Percentiles rank a stretch among this genome's conserved stretches.
These are phyloP conservation scores for Peromyscus leucopus DNA, from an alignment of 2,113 vertebrate genomes.

Conservation along the genomic window DNA sequence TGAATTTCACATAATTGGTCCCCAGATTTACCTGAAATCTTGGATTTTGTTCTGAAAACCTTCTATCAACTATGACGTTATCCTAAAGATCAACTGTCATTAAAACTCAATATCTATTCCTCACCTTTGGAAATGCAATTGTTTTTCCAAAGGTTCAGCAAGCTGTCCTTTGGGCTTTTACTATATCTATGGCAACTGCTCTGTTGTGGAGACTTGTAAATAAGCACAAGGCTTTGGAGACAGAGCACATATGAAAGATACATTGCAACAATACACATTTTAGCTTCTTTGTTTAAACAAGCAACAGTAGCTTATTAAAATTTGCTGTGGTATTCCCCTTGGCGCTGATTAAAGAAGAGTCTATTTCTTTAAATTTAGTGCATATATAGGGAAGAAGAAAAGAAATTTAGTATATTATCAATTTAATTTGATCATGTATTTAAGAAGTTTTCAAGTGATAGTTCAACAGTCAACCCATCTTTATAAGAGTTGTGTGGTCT, in stretches of 20 bases:
- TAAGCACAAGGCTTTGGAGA: slow-evolving; percentile 53
- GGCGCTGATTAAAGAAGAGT: slow-evolving; percentile 26
- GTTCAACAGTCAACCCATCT: slow-evolving; percentile 6
- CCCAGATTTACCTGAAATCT: slow-evolving; percentile 77
- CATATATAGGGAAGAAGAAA: neutral
- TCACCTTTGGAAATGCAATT: slow-evolving; percentile 74
- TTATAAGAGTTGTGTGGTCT: slow-evolving; percentile 37
- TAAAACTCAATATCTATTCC: slow-evolving; percentile 64
- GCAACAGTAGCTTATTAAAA: slow-evolving; percentile 57
- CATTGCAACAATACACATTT: slow-evolving; percentile 60
- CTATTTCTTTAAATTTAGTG: slow-evolving; percentile 62
- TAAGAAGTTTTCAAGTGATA: slow-evolving; percentile 47
- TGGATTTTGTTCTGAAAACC: slow-evolving; percentile 76
- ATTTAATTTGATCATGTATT: slow-evolving; percentile 49
- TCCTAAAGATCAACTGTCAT: slow-evolving; percentile 72
- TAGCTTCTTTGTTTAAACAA: slow-evolving; percentile 71
- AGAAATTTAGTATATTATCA: slow-evolving; percentile 54
- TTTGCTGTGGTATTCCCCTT: slow-evolving; percentile 1
- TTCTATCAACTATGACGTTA: slow-evolving; percentile 71
- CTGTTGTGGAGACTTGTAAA: slow-evolving; percentile 68
- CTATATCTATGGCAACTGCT: slow-evolving; percentile 63
- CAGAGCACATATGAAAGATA: slow-evolving; percentile 49
- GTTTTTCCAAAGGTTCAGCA: slow-evolving; percentile 69
- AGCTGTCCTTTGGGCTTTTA: slow-evolving; percentile 68
- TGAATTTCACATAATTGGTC: slow-evolving; percentile 73